phyloP scores from a whole-genome alignment of 2,113 vertebrate species.

The Damaliscus lunatus region DNA sequence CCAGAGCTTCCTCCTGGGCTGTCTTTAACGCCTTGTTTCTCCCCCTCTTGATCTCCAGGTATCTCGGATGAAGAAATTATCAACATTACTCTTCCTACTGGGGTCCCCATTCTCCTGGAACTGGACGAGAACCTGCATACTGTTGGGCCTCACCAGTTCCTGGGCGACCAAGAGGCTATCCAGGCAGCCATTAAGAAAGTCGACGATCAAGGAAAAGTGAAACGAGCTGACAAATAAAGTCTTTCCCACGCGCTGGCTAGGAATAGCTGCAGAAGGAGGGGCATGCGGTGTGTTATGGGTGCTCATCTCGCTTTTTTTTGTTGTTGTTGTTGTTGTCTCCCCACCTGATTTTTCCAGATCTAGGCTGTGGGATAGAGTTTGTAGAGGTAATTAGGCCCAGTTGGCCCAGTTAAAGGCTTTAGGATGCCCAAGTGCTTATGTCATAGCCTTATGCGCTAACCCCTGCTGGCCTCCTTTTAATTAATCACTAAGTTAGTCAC shows the following conservation, averaged over 20 bases:
- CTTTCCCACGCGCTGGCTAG: background rate
- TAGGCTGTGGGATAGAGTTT: background rate
- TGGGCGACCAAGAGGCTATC: conserved; percentile 94
- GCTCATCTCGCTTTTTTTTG: background rate
- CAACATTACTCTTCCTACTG: conserved; percentile 93
- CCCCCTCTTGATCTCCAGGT: conserved; percentile 79
- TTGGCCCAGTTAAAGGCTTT: background rate
- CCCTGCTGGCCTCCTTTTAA: background rate
- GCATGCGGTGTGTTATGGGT: conserved; percentile 34
- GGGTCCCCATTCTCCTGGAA: conserved; percentile 93
- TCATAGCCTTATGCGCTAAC: background rate
- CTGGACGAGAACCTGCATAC: conserved; percentile 91
- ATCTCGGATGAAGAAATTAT: conserved; percentile 93
- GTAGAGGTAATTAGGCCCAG: background rate
- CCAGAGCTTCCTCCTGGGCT: background rate
- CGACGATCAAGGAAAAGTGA: conserved; percentile 97
- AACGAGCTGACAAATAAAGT: conserved; percentile 71
- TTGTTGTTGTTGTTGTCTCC: background rate
- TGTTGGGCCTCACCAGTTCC: conserved; percentile 88
- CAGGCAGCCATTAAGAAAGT: conserved; percentile 97
- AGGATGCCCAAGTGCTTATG: background rate
- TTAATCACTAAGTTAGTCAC: background rate
- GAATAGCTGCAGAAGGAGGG: background rate
- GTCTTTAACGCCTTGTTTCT: background rate
- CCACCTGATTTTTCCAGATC: background rate